A percentile compares a stretch with the other conserved stretches of the same genome.
Evolutionary conservation across 1,140 invertebrate genomes (phyloP).

Genomic region (Lucilia cuprina): DNA sequence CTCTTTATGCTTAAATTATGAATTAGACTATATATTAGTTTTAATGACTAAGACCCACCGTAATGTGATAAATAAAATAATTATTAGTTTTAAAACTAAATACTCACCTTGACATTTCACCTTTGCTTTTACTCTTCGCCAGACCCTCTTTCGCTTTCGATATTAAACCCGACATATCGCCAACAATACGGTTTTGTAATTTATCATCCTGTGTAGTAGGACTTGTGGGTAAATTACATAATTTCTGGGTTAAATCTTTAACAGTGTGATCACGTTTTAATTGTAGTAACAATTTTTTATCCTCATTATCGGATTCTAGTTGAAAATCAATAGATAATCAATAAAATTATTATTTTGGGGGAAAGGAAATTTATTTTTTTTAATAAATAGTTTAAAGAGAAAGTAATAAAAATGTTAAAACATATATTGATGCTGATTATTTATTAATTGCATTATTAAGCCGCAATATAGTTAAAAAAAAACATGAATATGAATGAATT

Average conservation of each 20-base stretch:
- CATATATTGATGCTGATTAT: neutral
- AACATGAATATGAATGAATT: neutral
- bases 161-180: constrained; percentile 88
- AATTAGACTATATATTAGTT: neutral
- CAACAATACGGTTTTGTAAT: constrained; percentile 67
- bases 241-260: constrained; percentile 85
- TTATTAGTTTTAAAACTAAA: neutral
- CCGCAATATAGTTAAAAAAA: neutral
- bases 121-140: constrained; percentile 81
- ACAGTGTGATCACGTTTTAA: constrained; percentile 80
- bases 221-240: constrained; percentile 73
- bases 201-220: constrained; percentile 63
- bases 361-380: too few species aligned
- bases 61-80: neutral
- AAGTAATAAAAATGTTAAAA: neutral
- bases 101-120: constrained; percentile 62
- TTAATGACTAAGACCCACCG: constrained; percentile 62
- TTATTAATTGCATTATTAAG: neutral
- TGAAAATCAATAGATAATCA: too few species aligned
- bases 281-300: constrained; percentile 55
- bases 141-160: constrained; percentile 92
- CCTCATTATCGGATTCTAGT: constrained; percentile 57
- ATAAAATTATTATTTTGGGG: too few species aligned
- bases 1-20: constrained; percentile 49
- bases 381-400: too few species aligned